Evolutionary conservation across 2,113 vertebrate species (phyloP).

Genomic region (Dipodomys stephensi): DNA sequence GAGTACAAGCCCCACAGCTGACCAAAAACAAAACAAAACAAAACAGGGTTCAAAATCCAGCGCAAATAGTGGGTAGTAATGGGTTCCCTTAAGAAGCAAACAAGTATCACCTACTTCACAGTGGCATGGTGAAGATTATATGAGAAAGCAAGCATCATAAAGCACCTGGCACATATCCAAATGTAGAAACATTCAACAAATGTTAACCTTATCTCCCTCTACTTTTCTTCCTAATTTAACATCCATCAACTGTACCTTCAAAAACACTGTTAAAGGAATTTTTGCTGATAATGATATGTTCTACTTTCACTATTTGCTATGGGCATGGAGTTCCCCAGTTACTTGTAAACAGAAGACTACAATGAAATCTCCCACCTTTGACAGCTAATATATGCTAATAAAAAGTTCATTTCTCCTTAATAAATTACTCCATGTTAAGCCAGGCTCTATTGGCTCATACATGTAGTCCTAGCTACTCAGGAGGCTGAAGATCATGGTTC

Average conservation of each 20-base stretch:
- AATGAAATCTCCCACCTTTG: too few relatives aligned
- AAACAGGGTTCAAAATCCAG: constrained; percentile 26
- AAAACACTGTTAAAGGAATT: constrained; percentile 23
- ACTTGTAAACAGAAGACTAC: too few relatives aligned
- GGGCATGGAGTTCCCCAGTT: neutral
- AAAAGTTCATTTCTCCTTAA: neutral
- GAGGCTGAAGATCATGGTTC: too few relatives aligned
- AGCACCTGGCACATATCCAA: neutral
- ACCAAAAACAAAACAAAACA: too few relatives aligned
- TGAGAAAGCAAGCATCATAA: neutral
- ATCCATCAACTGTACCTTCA: neutral
- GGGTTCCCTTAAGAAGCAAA: neutral
- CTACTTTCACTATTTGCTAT: constrained; percentile 16
- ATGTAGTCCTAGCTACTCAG: too few relatives aligned
- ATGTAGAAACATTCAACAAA: neutral
- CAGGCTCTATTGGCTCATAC: too few relatives aligned
- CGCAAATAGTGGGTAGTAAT: neutral
- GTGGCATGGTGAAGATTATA: neutral
- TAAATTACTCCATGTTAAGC: too few relatives aligned
- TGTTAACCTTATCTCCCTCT: neutral
- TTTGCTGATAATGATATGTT: constrained; percentile 26
- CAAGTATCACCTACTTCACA: neutral
- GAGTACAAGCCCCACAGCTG: too few relatives aligned
- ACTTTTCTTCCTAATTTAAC: neutral
- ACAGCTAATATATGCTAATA: too few relatives aligned